Base-by-base conservation (phyloP, 2,797 vertebrate genomes). In the Lophura swinhoii region DNA sequence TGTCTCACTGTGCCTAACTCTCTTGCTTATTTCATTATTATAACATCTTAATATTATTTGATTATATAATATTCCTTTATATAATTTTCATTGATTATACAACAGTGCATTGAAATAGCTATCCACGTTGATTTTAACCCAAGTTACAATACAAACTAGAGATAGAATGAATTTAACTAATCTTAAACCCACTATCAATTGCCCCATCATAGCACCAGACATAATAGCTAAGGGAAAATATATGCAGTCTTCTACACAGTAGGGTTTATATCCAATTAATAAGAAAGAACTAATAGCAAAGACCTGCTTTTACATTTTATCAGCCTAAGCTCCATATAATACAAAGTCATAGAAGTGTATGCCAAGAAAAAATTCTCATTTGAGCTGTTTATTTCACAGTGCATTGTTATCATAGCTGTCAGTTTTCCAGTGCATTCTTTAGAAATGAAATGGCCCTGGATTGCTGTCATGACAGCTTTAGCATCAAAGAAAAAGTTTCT, bases 341-440 rank as follows among this genome's bases (percentile, higher is more conserved):
- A 53, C 35, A 72, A 87, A 84, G 23, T 6, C 29, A 63, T 67
- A 41, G 55, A 78, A 70, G 3, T 35, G 20, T 17, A 70, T 12
- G 51, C 51, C 84, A 82, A 59, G 23, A 24, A 77, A 90, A 74
- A 80, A 53, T 7, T 74, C n/a, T 49, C 21, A 53, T 81, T 86
- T 77, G 33, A 90, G 39, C 22, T 64, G 10, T 86, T 90, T 74
- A 8, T 64, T 22, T 72, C 48, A 28, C 35, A 90, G 31, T 12
- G 20, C 1, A 1, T 67, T 79, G 43, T 59, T 91, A 59, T 49
- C 29, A 37, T 56, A 70, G 51, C 60, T 84, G 68, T 70, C 60
- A 59, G n/a, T 88, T 88, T 79, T 35, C 78, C 81, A 82, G 21
- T 26, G 43, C 56, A 84, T 82, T 87, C 84, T 87, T 93, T 63